Conservation (phyloP, 1,140 invertebrate genomes). For the Orchesella cincta region DNA sequence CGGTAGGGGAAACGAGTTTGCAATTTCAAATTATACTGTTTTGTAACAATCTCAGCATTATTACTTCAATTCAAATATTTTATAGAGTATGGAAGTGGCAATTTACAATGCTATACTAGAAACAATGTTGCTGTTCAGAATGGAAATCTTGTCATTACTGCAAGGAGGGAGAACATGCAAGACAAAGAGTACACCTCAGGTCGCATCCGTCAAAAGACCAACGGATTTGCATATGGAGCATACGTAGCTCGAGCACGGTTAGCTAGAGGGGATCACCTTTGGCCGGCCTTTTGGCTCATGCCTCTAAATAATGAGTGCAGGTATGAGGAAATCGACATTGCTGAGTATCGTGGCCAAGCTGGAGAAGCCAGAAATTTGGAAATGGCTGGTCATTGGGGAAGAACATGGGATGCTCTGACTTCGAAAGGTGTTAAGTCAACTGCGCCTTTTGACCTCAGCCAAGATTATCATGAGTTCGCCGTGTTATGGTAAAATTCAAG, state of each 20-base stretch:
- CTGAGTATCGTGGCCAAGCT: constrained; percentile 41
- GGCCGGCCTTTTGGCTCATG: constrained; percentile 41
- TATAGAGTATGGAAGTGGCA: constrained; percentile 37
- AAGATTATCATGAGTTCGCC: constrained; percentile 47
- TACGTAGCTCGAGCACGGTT: constrained; percentile 36
- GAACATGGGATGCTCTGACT: constrained; percentile 28
- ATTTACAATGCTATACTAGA: constrained; percentile 40
- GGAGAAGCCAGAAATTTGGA: constrained; percentile 33
- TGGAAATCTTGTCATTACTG: constrained; percentile 36
- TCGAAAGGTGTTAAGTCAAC: constrained; percentile 33
- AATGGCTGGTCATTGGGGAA: constrained; percentile 41
- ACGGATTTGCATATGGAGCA: constrained; percentile 37
- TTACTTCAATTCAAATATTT: background rate
- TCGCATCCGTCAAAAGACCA: constrained; percentile 22
- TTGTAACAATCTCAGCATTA: background rate
- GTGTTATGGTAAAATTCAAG: too few relatives aligned
- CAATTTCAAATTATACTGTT: too few relatives aligned
- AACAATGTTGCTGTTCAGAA: constrained; percentile 42
- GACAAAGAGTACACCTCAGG: constrained; percentile 49
- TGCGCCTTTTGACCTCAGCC: constrained; percentile 32
- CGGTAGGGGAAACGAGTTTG: too few relatives aligned
- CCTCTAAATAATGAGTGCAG: constrained; percentile 29
- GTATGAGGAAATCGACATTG: constrained; percentile 48
- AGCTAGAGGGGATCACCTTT: constrained; percentile 45
- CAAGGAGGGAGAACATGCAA: constrained; percentile 17